Conservation (phyloP, 2,113 vertebrate species). For the Misgurnus anguillicaudatus region DNA sequence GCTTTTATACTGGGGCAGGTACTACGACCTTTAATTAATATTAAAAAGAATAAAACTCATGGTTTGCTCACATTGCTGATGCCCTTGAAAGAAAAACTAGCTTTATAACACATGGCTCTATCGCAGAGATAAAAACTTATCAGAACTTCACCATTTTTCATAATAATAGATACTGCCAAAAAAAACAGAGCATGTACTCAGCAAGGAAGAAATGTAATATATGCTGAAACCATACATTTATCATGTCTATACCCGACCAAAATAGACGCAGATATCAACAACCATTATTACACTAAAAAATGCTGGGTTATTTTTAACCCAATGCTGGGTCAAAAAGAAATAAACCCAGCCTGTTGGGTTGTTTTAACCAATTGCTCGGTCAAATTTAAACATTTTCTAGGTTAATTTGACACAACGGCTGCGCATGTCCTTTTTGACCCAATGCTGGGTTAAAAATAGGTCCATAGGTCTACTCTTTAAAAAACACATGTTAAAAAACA, state of each 20-base stretch:
- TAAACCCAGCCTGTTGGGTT: too few species aligned
- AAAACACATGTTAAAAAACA: too few species aligned
- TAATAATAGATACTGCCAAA: constrained; percentile 27
- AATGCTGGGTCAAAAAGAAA: too few species aligned
- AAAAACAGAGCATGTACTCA: constrained; percentile 37
- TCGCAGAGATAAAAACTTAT: constrained; percentile 54
- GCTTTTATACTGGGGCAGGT: constrained; percentile 19
- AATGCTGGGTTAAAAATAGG: too few species aligned
- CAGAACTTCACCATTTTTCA: constrained; percentile 48
- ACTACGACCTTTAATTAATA: constrained; percentile 38
- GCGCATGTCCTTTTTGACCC: too few species aligned
- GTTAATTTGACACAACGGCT: too few species aligned
- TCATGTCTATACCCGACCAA: background rate
- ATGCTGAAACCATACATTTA: background rate
- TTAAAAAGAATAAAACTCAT: constrained; percentile 34
- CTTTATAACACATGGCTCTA: constrained; percentile 44
- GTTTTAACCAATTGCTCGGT: too few species aligned
- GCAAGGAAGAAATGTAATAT: background rate
- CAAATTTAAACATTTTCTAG: too few species aligned
- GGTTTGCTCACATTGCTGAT: constrained; percentile 49
- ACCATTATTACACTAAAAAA: background rate
- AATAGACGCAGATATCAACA: background rate
- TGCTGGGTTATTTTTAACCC: too few species aligned
- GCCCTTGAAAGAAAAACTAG: constrained; percentile 51
- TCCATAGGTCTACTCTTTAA: too few species aligned